Conservation (phyloP, 2,888 invertebrate species). For the Tinea trinotella region DNA sequence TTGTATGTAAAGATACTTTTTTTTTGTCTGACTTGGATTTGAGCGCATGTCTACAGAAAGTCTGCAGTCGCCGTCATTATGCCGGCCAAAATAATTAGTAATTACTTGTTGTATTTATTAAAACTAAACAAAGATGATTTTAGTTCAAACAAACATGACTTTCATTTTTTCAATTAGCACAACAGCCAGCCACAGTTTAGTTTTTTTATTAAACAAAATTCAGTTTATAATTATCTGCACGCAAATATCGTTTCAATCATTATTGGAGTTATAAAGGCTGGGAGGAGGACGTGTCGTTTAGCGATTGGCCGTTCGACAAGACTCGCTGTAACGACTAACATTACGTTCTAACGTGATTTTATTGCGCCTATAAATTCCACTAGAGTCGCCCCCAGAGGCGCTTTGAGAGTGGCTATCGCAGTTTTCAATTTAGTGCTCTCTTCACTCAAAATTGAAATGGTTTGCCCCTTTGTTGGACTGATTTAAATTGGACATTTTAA, state of each 20-base stretch:
- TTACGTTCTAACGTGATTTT: constrained; percentile 54
- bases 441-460: constrained; percentile 65
- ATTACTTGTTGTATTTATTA: background rate
- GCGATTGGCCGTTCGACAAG: constrained; percentile 4
- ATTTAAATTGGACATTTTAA: constrained; percentile 62
- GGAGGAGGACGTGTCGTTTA: background rate
- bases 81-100: too few species aligned
- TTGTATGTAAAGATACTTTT: too few species aligned
- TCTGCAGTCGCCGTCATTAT: constrained; percentile 17
- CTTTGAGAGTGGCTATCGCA: constrained; percentile 56
- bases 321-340: constrained; percentile 21
- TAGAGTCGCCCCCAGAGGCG: constrained; percentile 61
- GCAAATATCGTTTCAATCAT: constrained; percentile 9
- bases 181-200: background rate
- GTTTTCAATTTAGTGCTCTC: constrained; percentile 54
- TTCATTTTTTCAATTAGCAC: background rate
- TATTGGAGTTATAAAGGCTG: background rate
- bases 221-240: background rate
- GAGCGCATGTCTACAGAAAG: too few species aligned
- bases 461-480: constrained; percentile 49
- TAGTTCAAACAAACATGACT: background rate
- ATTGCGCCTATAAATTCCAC: constrained; percentile 63
- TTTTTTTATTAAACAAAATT: background rate
- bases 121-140: background rate
- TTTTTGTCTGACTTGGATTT: too few species aligned